A percentile compares a stretch with the other conserved stretches of the same genome.
These are phyloP conservation scores for Nasonia longicornis DNA, from an alignment of 1,140 invertebrate species.

Conservation along the genomic window DNA sequence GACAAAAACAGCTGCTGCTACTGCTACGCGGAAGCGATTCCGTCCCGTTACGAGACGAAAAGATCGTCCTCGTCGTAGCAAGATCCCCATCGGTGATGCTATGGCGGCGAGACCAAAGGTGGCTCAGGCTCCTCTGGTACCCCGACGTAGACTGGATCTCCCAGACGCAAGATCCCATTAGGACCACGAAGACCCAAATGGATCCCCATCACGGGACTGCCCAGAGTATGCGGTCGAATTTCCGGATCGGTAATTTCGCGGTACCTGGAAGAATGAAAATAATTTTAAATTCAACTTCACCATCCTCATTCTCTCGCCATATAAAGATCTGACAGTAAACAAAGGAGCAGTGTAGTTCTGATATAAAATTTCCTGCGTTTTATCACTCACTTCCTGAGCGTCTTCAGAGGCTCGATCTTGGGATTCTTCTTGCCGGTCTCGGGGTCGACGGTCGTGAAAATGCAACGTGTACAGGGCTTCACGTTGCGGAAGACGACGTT, in stretches of 20 bases:
- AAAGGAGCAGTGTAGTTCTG: too few species aligned
- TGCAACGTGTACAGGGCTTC: slow-evolving; percentile 77
- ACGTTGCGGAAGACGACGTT: slow-evolving; percentile 73
- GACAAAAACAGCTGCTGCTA: not conserved
- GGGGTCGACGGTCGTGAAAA: slow-evolving; percentile 73
- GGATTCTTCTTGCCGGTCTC: slow-evolving; percentile 68
- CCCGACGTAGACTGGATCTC: slow-evolving; percentile 65
- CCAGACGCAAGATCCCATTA: slow-evolving; percentile 56
- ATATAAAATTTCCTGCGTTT: too few species aligned
- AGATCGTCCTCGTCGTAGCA: slow-evolving; percentile 56
- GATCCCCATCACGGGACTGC: slow-evolving; percentile 66
- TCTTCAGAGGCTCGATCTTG: slow-evolving; percentile 72
- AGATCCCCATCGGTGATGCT: slow-evolving; percentile 65
- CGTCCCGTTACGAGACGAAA: not conserved
- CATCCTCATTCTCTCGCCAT: too few species aligned
- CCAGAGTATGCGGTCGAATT: slow-evolving; percentile 51
- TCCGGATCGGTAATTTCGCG: slow-evolving; percentile 60
- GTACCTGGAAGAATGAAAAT: slow-evolving; percentile 57
- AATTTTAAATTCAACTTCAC: not conserved
- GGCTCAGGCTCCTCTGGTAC: slow-evolving; percentile 52
- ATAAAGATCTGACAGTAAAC: too few species aligned
- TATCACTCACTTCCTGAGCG: slow-evolving; percentile 65
- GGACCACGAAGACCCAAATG: slow-evolving; percentile 61
- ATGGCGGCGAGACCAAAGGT: slow-evolving; percentile 56
- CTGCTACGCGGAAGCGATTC: not conserved